These are phyloP conservation scores for Agelastica alni DNA, from an alignment of 2,888 invertebrate species.

Conservation along the genomic window DNA sequence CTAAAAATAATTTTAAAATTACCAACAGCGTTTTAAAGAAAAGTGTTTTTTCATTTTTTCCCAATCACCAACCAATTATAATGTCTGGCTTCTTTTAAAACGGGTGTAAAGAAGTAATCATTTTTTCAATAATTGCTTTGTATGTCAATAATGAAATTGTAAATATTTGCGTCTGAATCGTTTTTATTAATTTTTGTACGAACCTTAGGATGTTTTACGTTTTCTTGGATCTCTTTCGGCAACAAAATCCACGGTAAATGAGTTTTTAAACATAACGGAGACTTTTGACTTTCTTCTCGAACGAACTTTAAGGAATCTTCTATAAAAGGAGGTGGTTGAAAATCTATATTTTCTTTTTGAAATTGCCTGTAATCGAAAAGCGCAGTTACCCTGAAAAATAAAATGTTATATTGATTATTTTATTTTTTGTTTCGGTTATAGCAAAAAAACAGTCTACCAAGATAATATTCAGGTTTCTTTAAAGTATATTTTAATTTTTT, in stretches of 20 bases:
- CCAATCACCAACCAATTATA: too few species aligned
- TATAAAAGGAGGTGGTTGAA: constrained; percentile 41
- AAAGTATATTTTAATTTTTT: too few species aligned
- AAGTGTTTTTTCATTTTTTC: too few species aligned
- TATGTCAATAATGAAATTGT: background rate
- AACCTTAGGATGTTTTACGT: constrained; percentile 53
- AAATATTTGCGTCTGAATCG: too few species aligned
- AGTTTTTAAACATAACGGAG: constrained; percentile 65
- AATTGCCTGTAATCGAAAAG: constrained; percentile 55
- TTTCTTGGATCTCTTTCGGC: constrained; percentile 58
- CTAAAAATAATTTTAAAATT: too few species aligned
- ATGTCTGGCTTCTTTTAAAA: constrained; percentile 28
- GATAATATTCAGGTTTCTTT: background rate
- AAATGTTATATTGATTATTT: too few species aligned
- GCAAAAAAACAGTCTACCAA: background rate
- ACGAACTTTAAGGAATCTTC: constrained; percentile 45
- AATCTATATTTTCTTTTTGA: constrained; percentile 44
- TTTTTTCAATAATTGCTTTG: background rate
- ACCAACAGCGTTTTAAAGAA: too few species aligned
- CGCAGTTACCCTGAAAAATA: constrained; percentile 49
- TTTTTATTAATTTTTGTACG: background rate
- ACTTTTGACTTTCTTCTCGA: constrained; percentile 29
- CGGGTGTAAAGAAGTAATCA: background rate
- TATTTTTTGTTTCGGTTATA: too few species aligned
- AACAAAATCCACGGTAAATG: constrained; percentile 66